These are phyloP conservation scores for Cottoperca gobio DNA, from an alignment of 2,797 vertebrate genomes.

Conservation along the genomic window DNA sequence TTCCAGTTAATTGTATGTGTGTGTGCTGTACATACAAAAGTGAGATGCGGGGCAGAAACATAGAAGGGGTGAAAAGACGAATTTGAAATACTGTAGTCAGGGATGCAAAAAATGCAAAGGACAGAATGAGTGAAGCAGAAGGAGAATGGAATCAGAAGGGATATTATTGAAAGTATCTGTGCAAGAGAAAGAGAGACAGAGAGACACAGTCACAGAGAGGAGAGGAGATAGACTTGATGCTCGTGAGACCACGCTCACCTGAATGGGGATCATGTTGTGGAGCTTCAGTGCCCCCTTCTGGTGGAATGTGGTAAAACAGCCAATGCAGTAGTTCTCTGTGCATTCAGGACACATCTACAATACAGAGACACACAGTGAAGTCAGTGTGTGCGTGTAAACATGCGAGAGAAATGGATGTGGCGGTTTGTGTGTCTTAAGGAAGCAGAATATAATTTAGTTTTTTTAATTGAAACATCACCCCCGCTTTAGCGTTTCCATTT, in stretches of 20 bases:
- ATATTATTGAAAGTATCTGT: conserved; percentile 57
- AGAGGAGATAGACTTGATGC: conserved; percentile 31
- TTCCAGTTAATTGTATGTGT: background rate
- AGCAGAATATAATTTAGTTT: background rate
- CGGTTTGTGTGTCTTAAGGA: background rate
- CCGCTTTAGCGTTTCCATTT: too few relatives aligned
- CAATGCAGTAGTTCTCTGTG: conserved; percentile 87
- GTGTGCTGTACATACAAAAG: background rate
- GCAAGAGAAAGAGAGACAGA: conserved; percentile 42
- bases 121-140: conserved; percentile 42
- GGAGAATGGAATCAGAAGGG: conserved; percentile 39
- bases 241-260: conserved; percentile 76
- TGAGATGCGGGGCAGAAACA: conserved; percentile 6
- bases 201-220: conserved; percentile 19
- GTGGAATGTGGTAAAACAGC: conserved; percentile 88
- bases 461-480: too few relatives aligned
- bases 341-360: conserved; percentile 88
- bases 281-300: conserved; percentile 93
- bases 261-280: conserved; percentile 86
- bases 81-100: conserved; percentile 24
- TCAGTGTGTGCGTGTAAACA: background rate
- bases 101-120: conserved; percentile 39
- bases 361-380: conserved; percentile 32
- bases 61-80: conserved; percentile 18
- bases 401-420: background rate